A percentile compares a stretch with the other conserved stretches of the same genome.
These are phyloP conservation scores for Zygogramma bicolorata DNA, from an alignment of 2,888 invertebrate genomes.

Conservation along the genomic window DNA sequence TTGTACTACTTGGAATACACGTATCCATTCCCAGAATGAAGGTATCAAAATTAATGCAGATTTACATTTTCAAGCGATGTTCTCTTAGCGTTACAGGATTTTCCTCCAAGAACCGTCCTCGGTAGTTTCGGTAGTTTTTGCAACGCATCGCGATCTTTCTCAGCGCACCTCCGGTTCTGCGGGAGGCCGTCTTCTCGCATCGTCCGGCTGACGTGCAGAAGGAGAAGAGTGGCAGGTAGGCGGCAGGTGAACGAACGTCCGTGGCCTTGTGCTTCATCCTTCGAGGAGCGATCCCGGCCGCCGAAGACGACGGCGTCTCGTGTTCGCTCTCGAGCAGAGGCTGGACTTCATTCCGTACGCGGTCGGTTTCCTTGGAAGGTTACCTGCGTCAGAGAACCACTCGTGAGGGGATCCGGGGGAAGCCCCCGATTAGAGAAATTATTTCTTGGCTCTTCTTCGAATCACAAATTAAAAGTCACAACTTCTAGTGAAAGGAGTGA, in stretches of 20 bases:
- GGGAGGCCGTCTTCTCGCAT: constrained; percentile 28
- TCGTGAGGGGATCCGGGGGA: too few relatives aligned
- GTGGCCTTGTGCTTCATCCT: constrained; percentile 60
- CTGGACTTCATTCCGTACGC: constrained; percentile 18
- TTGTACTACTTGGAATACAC: too few relatives aligned
- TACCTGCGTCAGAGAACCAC: constrained; percentile 1
- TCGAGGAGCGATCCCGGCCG: constrained; percentile 36
- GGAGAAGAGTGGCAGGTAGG: constrained; percentile 35
- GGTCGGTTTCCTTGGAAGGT: not conserved
- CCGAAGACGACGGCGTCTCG: constrained; percentile 40
- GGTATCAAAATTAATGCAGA: too few relatives aligned
- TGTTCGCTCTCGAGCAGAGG: constrained; percentile 34
- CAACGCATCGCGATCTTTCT: not conserved
- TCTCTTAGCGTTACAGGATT: too few relatives aligned
- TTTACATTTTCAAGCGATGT: too few relatives aligned
- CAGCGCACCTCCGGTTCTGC: constrained; percentile 2
- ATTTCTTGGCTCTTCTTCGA: too few relatives aligned
- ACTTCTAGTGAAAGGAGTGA: too few relatives aligned
- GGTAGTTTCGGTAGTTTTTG: too few relatives aligned
- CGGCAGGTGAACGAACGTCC: constrained; percentile 60
- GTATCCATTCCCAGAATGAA: too few relatives aligned
- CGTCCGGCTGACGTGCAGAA: constrained; percentile 40
- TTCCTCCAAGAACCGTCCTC: too few relatives aligned
- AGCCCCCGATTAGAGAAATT: not conserved
- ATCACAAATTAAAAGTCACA: too few relatives aligned